These are phyloP conservation scores for Cryptosula pallasiana DNA, from an alignment of 2,888 invertebrate species.

Conservation along the genomic window DNA sequence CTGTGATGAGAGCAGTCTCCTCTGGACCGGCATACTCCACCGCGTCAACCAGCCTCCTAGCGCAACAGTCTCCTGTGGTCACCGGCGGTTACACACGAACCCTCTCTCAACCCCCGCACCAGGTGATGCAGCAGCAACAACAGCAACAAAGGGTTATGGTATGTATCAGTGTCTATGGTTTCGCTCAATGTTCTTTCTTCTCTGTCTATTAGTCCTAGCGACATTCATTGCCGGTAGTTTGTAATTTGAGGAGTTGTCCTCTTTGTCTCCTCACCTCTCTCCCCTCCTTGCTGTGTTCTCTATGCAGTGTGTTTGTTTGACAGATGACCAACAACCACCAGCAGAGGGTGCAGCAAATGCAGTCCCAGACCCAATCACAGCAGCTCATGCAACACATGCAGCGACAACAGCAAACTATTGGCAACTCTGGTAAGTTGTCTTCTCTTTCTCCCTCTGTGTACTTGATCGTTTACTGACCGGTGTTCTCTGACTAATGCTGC, in stretches of 20 bases:
- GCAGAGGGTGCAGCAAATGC: background rate
- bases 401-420: constrained; percentile 4
- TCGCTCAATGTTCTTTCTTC: no score
- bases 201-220: no score
- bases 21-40: background rate
- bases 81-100: background rate
- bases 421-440: background rate
- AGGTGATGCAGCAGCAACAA: background rate
- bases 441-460: no score
- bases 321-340: constrained; percentile 1
- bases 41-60: background rate
- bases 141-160: background rate
- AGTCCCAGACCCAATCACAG: constrained; percentile 16
- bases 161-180: background rate
- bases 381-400: background rate
- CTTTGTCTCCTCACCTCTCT: background rate
- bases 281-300: background rate
- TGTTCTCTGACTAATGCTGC: no score
- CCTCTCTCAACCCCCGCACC: background rate
- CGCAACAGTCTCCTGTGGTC: background rate
- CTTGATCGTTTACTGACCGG: no score
- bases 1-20: no score
- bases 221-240: no score
- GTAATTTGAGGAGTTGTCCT: no score
- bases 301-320: background rate